These are phyloP conservation scores for Nyctalus aviator DNA, from an alignment of 2,797 vertebrate species.

Conservation along the genomic window DNA sequence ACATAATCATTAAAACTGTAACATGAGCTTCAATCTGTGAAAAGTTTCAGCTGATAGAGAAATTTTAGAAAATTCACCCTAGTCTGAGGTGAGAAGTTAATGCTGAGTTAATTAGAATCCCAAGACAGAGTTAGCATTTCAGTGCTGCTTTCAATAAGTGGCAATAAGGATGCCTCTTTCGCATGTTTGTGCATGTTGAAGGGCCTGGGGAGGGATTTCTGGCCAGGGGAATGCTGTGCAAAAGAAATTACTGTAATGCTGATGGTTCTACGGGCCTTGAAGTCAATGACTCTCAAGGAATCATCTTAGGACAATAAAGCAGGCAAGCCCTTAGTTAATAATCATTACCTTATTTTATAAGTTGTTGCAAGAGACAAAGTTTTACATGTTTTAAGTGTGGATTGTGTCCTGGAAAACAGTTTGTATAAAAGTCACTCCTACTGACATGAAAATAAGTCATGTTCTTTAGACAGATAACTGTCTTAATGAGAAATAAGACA, in stretches of 20 bases:
- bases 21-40: conserved; percentile 67
- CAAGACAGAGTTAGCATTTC: conserved; percentile 69
- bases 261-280: conserved; percentile 57
- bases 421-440: conserved; percentile 67
- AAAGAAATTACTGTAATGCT: neutral
- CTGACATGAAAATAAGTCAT: conserved; percentile 63
- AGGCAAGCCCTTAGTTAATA: conserved; percentile 43
- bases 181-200: conserved; percentile 55
- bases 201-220: conserved; percentile 42
- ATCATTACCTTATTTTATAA: conserved; percentile 64
- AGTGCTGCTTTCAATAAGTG: conserved; percentile 67
- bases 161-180: conserved; percentile 42
- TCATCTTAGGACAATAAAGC: conserved; percentile 66
- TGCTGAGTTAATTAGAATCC: conserved; percentile 76
- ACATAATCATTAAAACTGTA: conserved; percentile 68
- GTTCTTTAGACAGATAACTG: conserved; percentile 41
- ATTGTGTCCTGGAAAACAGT: conserved; percentile 59
- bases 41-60: conserved; percentile 74
- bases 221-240: conserved; percentile 22
- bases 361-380: conserved; percentile 74
- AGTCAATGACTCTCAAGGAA: conserved; percentile 71
- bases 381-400: conserved; percentile 1
- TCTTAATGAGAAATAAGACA: conserved; percentile 70
- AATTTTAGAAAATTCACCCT: conserved; percentile 64
- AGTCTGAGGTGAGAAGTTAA: conserved; percentile 77